A percentile compares a stretch with the other conserved stretches of the same genome.
These are phyloP conservation scores for Perccottus glenii DNA, from an alignment of 2,113 vertebrate genomes.

Conservation along the genomic window DNA sequence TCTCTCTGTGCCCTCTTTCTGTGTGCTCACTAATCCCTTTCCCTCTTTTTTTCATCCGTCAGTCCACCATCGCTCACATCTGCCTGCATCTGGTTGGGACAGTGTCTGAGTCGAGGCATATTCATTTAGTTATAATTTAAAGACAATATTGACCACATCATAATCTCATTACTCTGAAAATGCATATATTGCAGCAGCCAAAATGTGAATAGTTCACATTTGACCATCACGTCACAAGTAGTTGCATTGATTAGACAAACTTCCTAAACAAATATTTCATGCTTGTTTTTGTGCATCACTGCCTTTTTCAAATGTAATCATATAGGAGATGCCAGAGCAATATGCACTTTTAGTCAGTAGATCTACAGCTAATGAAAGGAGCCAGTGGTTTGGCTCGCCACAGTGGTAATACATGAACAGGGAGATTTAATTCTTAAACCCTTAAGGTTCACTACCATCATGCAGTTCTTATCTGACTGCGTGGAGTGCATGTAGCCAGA, in stretches of 20 bases:
- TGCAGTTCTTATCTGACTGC: slow-evolving; percentile 48
- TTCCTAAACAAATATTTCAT: neutral
- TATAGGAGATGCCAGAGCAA: slow-evolving; percentile 18
- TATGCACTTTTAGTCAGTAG: slow-evolving; percentile 43
- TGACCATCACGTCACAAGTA: slow-evolving; percentile 6
- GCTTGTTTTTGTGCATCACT: slow-evolving; percentile 9
- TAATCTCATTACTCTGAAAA: too few relatives aligned
- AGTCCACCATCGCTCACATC: slow-evolving; percentile 54
- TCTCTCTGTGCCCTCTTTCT: slow-evolving; percentile 76
- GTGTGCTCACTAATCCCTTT: slow-evolving; percentile 56
- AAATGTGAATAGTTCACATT: slow-evolving; percentile 17
- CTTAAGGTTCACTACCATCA: slow-evolving; percentile 47
- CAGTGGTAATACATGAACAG: slow-evolving; percentile 49
- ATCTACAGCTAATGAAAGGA: slow-evolving; percentile 42
- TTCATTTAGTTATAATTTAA: too few relatives aligned
- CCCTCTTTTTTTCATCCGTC: slow-evolving; percentile 19
- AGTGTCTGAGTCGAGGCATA: neutral
- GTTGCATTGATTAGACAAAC: too few relatives aligned
- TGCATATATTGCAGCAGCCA: slow-evolving; percentile 5
- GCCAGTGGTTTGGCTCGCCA: slow-evolving; percentile 33
- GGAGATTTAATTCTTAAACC: slow-evolving; percentile 65
- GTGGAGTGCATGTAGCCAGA: slow-evolving; percentile 17
- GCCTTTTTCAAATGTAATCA: slow-evolving; percentile 10
- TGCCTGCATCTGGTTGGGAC: slow-evolving; percentile 56
- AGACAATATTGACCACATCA: too few relatives aligned